phyloP scores from a whole-genome alignment of 2,888 invertebrate genomes.

The Notodromas monacha region DNA sequence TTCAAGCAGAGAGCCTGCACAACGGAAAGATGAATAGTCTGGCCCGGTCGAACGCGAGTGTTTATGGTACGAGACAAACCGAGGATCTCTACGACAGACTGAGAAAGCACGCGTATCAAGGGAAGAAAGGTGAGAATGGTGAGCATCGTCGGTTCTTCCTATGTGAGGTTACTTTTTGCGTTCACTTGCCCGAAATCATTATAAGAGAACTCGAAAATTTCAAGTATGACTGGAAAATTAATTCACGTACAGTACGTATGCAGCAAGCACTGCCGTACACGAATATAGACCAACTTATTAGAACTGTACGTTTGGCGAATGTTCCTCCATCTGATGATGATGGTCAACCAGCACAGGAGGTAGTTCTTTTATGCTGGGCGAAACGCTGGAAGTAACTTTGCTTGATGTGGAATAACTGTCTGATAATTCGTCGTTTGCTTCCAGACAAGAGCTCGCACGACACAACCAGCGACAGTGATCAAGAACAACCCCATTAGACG shows the following conservation, averaged over 20 bases:
- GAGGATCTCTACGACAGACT: conserved; percentile 79
- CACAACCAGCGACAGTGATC: conserved; percentile 14
- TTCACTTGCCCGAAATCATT: no score
- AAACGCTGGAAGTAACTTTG: background rate
- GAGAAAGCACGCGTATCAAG: conserved; percentile 72
- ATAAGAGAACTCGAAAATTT: no score
- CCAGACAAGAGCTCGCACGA: conserved; percentile 13
- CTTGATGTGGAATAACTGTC: background rate
- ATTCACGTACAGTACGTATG: no score
- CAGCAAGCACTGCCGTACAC: no score
- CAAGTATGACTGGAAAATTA: no score
- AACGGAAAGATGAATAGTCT: conserved; percentile 69
- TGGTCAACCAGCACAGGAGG: no score
- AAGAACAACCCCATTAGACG: conserved; percentile 12
- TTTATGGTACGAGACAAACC: conserved; percentile 43
- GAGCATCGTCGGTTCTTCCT: no score
- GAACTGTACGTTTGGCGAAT: no score
- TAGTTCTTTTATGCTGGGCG: no score
- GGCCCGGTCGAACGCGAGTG: conserved; percentile 65
- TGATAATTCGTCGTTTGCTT: conserved; percentile 8
- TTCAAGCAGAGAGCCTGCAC: conserved; percentile 32
- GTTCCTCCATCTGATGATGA: background rate
- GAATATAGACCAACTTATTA: no score
- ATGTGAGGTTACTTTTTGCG: no score
- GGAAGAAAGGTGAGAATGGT: conserved; percentile 77